phyloP scores from a whole-genome alignment of 2,113 vertebrate genomes.

The Channa argus region DNA sequence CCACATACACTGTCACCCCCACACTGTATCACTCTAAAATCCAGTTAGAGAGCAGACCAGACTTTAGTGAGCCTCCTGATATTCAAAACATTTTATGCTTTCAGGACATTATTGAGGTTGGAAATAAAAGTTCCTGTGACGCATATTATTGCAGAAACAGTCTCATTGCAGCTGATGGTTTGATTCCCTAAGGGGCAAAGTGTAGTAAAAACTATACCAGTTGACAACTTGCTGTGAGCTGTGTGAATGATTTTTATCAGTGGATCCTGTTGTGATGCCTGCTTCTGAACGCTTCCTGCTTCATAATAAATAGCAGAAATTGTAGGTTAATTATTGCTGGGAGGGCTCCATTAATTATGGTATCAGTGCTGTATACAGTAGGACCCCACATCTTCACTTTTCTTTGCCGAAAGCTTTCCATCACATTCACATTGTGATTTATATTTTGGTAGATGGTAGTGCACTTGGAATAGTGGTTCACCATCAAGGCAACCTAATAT shows the following conservation, averaged over 20 bases:
- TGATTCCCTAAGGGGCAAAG: background rate
- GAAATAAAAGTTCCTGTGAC: slow-evolving; percentile 29
- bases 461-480: no score
- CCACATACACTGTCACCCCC: slow-evolving; percentile 9
- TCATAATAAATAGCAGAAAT: background rate
- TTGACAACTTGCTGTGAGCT: slow-evolving; percentile 23
- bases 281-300: slow-evolving; percentile 2
- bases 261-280: background rate
- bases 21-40: slow-evolving; percentile 12
- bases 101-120: slow-evolving; percentile 3
- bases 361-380: no score
- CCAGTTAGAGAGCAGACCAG: slow-evolving; percentile 61
- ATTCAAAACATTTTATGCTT: background rate
- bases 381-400: no score
- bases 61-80: slow-evolving; percentile 38
- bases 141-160: slow-evolving; percentile 11
- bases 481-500: no score
- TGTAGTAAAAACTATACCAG: slow-evolving; percentile 12
- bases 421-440: no score
- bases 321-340: no score
- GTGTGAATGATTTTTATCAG: background rate
- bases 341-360: no score
- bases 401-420: no score
- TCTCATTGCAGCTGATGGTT: slow-evolving; percentile 5
- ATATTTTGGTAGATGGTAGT: no score